phyloP scores from a whole-genome alignment of 2,113 vertebrate species.

The Apodemus speciosus region DNA sequence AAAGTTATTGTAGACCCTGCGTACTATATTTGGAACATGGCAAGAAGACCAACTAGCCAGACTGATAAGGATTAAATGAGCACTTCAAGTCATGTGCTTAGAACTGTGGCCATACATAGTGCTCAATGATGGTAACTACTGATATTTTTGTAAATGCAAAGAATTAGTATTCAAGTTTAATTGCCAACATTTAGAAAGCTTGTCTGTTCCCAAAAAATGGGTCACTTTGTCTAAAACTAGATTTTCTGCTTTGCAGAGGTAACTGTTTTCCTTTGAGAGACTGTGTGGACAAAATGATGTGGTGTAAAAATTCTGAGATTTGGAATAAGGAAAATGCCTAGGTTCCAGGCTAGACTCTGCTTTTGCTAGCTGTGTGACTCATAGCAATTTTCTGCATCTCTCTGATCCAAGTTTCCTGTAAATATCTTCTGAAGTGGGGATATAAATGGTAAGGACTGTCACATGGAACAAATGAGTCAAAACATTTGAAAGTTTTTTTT shows the following conservation, averaged over 20 bases:
- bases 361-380: slow-evolving; percentile 75
- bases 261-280: neutral
- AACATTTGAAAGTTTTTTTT: slow-evolving; percentile 49
- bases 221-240: slow-evolving; percentile 48
- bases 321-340: slow-evolving; percentile 62
- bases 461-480: slow-evolving; percentile 56
- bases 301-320: slow-evolving; percentile 54
- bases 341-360: slow-evolving; percentile 64
- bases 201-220: neutral
- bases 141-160: slow-evolving; percentile 29
- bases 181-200: slow-evolving; percentile 51
- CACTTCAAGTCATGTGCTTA: neutral
- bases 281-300: slow-evolving; percentile 46
- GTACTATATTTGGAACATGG: neutral
- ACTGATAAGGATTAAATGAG: neutral
- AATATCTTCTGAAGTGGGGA: slow-evolving; percentile 69
- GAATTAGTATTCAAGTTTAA: slow-evolving; percentile 16
- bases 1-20: neutral
- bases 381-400: slow-evolving; percentile 70
- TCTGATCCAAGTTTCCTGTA: slow-evolving; percentile 73
- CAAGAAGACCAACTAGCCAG: neutral
- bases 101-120: neutral
- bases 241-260: slow-evolving; percentile 43
- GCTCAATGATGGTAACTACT: neutral
- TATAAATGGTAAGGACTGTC: slow-evolving; percentile 67